Conservation (phyloP, 2,888 invertebrate genomes). For the Aelia acuminata region DNA sequence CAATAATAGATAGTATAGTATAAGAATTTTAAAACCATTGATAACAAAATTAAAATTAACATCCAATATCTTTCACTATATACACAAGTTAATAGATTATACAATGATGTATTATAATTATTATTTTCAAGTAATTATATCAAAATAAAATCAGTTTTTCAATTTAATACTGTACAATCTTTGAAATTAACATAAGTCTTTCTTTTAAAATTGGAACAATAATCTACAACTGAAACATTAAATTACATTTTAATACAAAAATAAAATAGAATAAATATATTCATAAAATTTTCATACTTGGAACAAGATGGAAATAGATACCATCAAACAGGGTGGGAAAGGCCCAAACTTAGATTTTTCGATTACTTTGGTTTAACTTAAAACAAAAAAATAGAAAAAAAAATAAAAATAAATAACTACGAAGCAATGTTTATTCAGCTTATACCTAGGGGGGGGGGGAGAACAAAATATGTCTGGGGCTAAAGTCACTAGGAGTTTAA, state of each 20-base stretch:
- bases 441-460: no score
- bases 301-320: not conserved
- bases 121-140: not conserved
- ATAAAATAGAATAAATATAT: not conserved
- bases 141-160: not conserved
- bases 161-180: conserved; percentile 31
- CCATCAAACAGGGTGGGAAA: no score
- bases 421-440: no score
- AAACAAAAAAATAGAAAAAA: no score
- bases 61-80: not conserved
- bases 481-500: no score
- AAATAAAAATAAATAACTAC: no score
- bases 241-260: not conserved
- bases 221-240: not conserved
- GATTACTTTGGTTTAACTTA: no score
- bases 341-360: no score
- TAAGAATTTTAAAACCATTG: not conserved
- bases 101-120: not conserved
- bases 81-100: not conserved
- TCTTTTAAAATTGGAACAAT: not conserved
- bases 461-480: no score
- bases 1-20: no score
- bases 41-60: not conserved
- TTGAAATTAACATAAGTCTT: not conserved
- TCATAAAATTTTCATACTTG: not conserved